These are phyloP conservation scores for Cephus pygmeus DNA, from an alignment of 2,888 invertebrate genomes.

Conservation along the genomic window DNA sequence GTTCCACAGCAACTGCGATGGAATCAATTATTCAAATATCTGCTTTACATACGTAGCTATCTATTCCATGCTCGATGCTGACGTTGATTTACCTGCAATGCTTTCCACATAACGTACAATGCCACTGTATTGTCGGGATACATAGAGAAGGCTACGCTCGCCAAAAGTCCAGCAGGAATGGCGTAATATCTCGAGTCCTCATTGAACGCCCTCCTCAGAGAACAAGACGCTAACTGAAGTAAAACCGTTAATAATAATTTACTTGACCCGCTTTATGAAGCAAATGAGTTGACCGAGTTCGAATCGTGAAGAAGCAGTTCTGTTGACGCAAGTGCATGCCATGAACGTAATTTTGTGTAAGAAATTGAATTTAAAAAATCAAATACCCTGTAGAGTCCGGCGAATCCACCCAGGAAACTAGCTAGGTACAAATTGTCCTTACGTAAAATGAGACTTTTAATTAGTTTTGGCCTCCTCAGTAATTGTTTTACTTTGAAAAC, in stretches of 20 bases:
- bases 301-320: neutral
- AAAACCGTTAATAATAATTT: constrained; percentile 10
- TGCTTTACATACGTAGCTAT: neutral
- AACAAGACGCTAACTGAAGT: constrained; percentile 74
- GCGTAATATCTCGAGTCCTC: constrained; percentile 74
- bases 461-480: constrained; percentile 67
- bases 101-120: constrained; percentile 86
- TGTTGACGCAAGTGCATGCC: neutral
- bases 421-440: constrained; percentile 73
- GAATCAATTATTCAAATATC: neutral
- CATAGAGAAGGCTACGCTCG: constrained; percentile 77
- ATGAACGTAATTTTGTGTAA: neutral
- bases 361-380: constrained; percentile 15
- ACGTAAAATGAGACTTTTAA: constrained; percentile 69
- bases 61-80: neutral
- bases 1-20: constrained; percentile 75
- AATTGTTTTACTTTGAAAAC: constrained; percentile 70
- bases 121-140: constrained; percentile 83
- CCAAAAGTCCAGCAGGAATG: constrained; percentile 77
- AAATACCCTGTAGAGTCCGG: constrained; percentile 75
- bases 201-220: constrained; percentile 72
- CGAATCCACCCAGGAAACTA: constrained; percentile 77
- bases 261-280: neutral
- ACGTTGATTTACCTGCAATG: constrained; percentile 74
- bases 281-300: neutral